Base-by-base conservation (phyloP, 2,888 invertebrate genomes). In the Tenodera sinensis region DNA sequence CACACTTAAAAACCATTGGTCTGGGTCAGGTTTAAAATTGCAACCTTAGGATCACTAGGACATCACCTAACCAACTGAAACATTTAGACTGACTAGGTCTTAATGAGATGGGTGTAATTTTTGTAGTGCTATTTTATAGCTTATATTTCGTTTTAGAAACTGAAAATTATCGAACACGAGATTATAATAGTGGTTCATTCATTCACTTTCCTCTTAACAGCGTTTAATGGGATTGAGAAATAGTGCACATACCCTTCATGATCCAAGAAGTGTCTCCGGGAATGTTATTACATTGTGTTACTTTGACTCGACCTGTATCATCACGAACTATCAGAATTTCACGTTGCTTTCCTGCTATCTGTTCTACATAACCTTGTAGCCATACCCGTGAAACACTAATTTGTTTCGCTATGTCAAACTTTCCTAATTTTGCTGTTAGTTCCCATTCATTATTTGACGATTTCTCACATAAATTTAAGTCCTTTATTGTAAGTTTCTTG, bases 241-340 rank as follows among this genome's bases (percentile, higher is more conserved):
- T 88, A 28, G 25, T 25, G 27, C 27, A 14, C 3, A 20, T 88
- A 90, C 90, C 90, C 89, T 88, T 85, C 27, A n/a, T 83, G 12
- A 89, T 28, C 90, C 90, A 90, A 27, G 85, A 82, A 71, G 83
- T 54, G 28, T 89, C 87, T 9, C 90, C 90, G 27, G 88, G 90
- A 71, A 89, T 90, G 15, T 86, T 54, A 30, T 88, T 84, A 87
- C 91, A 91, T 84, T 91, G 90, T 9, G 34, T 83, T n/a, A 87
- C 12, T 42, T 83, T 87, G n/a, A 34, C 87, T 28, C 28, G 89
- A 20, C 91, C 91, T 71, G 90, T 91, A 27, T 83, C 85, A 90
- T 91, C 91, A 84, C 84, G 88, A 27, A 91, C 28, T 25, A 91
- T 90, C 30, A 91, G 71, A 89, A 91, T 90, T 30, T 91, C 91